phyloP scores from a whole-genome alignment of 1,140 invertebrate genomes.

The Atopsyche davidsoni region DNA sequence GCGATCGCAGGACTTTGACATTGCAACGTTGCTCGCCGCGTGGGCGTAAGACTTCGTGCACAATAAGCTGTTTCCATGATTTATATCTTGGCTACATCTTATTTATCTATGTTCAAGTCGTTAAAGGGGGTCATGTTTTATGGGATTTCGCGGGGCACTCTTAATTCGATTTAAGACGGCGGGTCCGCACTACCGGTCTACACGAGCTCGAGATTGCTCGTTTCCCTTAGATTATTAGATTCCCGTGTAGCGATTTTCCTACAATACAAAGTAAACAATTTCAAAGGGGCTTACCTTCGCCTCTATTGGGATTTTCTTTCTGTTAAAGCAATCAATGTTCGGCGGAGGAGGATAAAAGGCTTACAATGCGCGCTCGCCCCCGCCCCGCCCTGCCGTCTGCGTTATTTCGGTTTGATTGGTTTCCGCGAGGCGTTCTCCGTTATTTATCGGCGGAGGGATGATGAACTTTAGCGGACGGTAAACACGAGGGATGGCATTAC shows the following conservation, averaged over 20 bases:
- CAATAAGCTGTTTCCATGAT: too few species aligned
- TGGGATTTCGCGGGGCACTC: too few species aligned
- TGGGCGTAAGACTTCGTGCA: too few species aligned
- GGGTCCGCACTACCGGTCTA: too few species aligned
- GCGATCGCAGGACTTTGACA: too few species aligned
- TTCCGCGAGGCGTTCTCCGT: slow-evolving; percentile 11
- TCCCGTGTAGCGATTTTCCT: slow-evolving; percentile 7
- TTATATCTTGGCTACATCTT: too few species aligned
- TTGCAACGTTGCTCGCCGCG: too few species aligned
- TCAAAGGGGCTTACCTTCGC: slow-evolving; percentile 18
- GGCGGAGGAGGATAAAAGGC: slow-evolving; percentile 20
- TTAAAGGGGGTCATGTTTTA: too few species aligned
- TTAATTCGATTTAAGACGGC: too few species aligned
- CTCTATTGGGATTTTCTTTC: slow-evolving; percentile 22
- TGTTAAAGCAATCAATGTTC: slow-evolving; percentile 25
- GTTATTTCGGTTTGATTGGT: slow-evolving; percentile 17
- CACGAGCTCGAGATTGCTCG: neutral
- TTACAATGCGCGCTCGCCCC: slow-evolving; percentile 4
- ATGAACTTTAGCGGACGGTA: slow-evolving; percentile 16
- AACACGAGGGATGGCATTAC: slow-evolving; percentile 26
- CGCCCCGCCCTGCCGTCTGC: slow-evolving; percentile 6
- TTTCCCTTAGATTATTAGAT: slow-evolving; percentile 10
- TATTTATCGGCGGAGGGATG: slow-evolving; percentile 19
- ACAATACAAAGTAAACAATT: slow-evolving; percentile 22
- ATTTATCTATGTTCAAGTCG: too few species aligned